A percentile compares a stretch with the other conserved stretches of the same genome.
phyloP scores from a whole-genome alignment of 1,140 invertebrate species.

The Rhyacophila brunnea region DNA sequence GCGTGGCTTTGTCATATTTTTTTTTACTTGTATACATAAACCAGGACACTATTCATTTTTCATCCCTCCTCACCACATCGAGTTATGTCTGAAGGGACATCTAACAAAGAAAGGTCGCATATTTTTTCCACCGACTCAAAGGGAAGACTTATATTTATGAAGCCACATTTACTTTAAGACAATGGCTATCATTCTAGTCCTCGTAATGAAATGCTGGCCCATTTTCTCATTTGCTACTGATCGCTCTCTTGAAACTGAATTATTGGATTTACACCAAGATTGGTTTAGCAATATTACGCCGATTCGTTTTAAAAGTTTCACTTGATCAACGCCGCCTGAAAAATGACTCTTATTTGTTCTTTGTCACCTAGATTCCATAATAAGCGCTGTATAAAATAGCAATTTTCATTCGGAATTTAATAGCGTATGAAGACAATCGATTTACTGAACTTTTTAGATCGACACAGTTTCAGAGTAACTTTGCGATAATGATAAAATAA shows the following conservation, averaged over 20 bases:
- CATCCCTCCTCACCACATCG: constrained; percentile 13
- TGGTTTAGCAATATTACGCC: constrained; percentile 5
- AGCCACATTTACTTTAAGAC: constrained; percentile 28
- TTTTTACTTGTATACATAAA: constrained; percentile 6
- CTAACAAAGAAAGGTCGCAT: constrained; percentile 5
- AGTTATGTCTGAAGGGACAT: constrained; percentile 15
- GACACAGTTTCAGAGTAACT: too few relatives aligned
- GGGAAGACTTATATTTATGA: constrained; percentile 33
- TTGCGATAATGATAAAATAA: too few relatives aligned
- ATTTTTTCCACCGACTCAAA: constrained; percentile 22
- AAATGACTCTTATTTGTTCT: too few relatives aligned
- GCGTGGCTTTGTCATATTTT: neutral
- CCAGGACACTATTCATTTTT: constrained; percentile 22
- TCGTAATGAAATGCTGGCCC: constrained; percentile 29
- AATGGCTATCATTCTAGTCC: constrained; percentile 20
- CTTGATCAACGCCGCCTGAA: neutral
- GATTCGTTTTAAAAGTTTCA: constrained; percentile 9
- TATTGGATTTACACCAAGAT: constrained; percentile 15
- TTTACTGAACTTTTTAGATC: too few relatives aligned
- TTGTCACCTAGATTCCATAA: too few relatives aligned
- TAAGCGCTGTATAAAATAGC: too few relatives aligned
- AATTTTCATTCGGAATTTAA: too few relatives aligned
- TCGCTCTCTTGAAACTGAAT: constrained; percentile 18
- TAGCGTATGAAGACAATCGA: too few relatives aligned
- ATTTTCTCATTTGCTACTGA: constrained; percentile 20